These are phyloP conservation scores for Ypsolopha scabrella DNA, from an alignment of 2,888 invertebrate species.

Conservation along the genomic window DNA sequence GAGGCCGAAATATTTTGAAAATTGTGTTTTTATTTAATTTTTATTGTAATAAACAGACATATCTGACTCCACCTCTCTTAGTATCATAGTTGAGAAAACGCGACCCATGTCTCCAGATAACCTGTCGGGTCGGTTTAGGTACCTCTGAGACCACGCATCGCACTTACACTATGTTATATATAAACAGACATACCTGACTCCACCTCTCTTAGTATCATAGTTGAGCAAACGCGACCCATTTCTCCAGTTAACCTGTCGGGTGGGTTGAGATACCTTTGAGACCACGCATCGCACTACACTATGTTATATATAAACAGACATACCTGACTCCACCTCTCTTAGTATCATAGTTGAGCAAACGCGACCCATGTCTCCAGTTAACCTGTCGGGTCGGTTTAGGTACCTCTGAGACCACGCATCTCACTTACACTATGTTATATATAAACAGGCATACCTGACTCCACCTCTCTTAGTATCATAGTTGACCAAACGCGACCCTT, in stretches of 20 bases:
- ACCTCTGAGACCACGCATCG: too few species aligned
- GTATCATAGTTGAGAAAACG: conserved; percentile 84
- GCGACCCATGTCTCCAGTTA: conserved; percentile 83
- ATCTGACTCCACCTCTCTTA: conserved; percentile 85
- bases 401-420: too few species aligned
- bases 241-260: conserved; percentile 81
- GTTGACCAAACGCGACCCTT: conserved; percentile 79
- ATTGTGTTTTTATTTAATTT: too few species aligned
- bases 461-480: conserved; percentile 85
- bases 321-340: conserved; percentile 85
- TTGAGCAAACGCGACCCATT: conserved; percentile 81
- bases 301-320: conserved; percentile 42
- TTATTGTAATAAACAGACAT: conserved; percentile 24
- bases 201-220: conserved; percentile 83
- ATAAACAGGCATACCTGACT: conserved; percentile 72
- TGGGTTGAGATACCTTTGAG: conserved; percentile 82
- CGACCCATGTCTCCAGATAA: conserved; percentile 83
- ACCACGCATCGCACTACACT: conserved; percentile 82
- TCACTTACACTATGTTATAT: not conserved
- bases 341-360: conserved; percentile 83
- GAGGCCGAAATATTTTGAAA: too few species aligned
- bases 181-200: conserved; percentile 74
- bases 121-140: too few species aligned
- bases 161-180: not conserved
- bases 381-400: too few species aligned